phyloP scores from a whole-genome alignment of 2,113 vertebrate species.

The Condylura cristata region DNA sequence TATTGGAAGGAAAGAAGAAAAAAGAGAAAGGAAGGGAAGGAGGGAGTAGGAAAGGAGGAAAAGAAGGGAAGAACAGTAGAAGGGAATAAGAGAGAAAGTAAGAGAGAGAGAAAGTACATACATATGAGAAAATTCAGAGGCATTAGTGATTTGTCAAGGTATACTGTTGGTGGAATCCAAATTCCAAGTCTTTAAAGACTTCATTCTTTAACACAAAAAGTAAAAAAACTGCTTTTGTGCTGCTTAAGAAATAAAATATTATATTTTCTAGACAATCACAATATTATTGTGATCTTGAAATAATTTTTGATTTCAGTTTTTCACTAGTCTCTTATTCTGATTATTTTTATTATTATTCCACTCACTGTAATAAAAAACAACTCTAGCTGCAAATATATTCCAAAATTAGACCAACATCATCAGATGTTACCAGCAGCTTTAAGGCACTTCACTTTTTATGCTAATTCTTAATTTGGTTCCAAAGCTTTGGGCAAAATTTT shows the following conservation, averaged over 20 bases:
- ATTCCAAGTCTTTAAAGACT: slow-evolving; percentile 11
- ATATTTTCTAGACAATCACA: slow-evolving; percentile 9
- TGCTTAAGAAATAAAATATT: slow-evolving; percentile 50
- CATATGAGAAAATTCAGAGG: neutral
- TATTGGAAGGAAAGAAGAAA: neutral
- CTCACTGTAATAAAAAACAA: slow-evolving; percentile 53
- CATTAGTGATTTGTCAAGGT: neutral
- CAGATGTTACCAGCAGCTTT: slow-evolving; percentile 9
- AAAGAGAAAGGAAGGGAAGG: too few species aligned
- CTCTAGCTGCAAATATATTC: slow-evolving; percentile 25
- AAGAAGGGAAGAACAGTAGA: too few species aligned
- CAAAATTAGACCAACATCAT: slow-evolving; percentile 5
- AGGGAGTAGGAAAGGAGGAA: too few species aligned
- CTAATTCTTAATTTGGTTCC: slow-evolving; percentile 67
- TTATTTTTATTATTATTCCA: slow-evolving; percentile 51
- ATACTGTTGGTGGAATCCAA: neutral
- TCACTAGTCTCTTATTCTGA: slow-evolving; percentile 34
- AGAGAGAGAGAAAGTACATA: neutral
- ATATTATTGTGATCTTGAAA: slow-evolving; percentile 32
- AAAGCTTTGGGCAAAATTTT: slow-evolving; percentile 54
- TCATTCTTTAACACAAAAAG: neutral
- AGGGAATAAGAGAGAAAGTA: neutral
- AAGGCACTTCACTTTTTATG: slow-evolving; percentile 62
- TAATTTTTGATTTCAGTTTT: slow-evolving; percentile 55
- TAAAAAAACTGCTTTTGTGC: neutral